Conservation (phyloP, 2,797 vertebrate genomes). For the Otolemur crassicaudatus region DNA sequence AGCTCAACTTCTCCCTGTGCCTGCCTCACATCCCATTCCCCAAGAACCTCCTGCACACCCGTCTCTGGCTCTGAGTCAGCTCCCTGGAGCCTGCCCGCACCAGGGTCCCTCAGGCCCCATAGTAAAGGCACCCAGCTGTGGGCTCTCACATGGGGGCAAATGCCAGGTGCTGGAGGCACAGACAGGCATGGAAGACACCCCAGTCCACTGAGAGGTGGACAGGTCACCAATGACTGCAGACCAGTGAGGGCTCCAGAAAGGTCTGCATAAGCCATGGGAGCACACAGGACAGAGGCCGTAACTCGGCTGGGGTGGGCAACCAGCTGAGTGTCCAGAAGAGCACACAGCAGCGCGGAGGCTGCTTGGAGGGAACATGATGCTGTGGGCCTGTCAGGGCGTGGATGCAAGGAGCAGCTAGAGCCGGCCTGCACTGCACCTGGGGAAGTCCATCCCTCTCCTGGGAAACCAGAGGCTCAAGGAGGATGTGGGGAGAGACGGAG, state of each 20-base stretch:
- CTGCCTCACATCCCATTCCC: not conserved
- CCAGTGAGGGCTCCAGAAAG: not conserved
- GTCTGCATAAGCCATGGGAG: not conserved
- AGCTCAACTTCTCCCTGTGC: accelerated
- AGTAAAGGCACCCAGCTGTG: accelerated
- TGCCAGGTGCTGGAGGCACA: not conserved
- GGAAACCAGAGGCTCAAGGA: not conserved
- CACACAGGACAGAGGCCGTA: not conserved
- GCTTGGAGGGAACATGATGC: not conserved
- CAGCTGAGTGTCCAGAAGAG: not conserved
- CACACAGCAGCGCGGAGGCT: accelerated
- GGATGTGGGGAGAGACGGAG: not conserved
- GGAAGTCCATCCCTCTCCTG: not conserved
- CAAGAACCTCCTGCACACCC: not conserved
- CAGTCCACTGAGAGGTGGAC: accelerated
- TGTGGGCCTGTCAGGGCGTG: accelerated
- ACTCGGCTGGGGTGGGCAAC: too few species aligned
- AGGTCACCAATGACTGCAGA: not conserved
- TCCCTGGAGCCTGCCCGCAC: not conserved
- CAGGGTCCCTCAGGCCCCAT: not conserved
- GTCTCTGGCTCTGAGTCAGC: not conserved
- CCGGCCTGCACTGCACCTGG: accelerated
- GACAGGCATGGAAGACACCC: not conserved
- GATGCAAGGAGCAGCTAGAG: accelerated
- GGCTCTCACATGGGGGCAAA: accelerated